Evolutionary conservation across 2,797 vertebrate species (phyloP).

Genomic region (Microcaecilia unicolor): DNA sequence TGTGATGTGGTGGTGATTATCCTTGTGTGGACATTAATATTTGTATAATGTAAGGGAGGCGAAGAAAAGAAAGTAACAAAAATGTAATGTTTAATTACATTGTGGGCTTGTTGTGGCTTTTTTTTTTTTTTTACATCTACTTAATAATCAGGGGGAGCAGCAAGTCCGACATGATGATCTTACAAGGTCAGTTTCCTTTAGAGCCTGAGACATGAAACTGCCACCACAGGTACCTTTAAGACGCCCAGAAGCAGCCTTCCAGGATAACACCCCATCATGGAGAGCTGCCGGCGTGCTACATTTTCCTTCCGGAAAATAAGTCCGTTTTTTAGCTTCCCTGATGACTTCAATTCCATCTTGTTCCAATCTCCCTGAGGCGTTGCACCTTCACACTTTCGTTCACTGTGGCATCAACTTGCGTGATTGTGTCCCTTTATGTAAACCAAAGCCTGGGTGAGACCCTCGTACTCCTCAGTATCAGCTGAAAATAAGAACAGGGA

Average conservation of each 20-base stretch:
- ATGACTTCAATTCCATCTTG: slow-evolving; percentile 79
- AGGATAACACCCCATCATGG: slow-evolving; percentile 74
- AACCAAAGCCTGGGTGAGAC: slow-evolving; percentile 66
- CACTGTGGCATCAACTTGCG: slow-evolving; percentile 74
- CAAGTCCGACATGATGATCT: too few species aligned
- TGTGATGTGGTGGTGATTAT: too few species aligned
- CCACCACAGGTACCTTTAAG: slow-evolving; percentile 91
- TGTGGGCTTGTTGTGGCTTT: too few species aligned
- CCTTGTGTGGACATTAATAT: too few species aligned
- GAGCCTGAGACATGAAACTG: too few species aligned
- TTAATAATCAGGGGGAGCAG: too few species aligned
- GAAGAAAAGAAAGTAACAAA: too few species aligned
- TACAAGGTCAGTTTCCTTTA: too few species aligned
- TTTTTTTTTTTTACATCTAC: too few species aligned
- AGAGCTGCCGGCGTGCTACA: slow-evolving; percentile 61
- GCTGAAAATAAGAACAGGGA: slow-evolving; percentile 39
- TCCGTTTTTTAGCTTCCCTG: slow-evolving; percentile 78
- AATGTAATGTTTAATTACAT: too few species aligned
- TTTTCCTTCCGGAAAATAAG: slow-evolving; percentile 78
- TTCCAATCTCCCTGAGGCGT: slow-evolving; percentile 76
- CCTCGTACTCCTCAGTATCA: slow-evolving; percentile 71
- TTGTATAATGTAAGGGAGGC: too few species aligned
- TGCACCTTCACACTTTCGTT: slow-evolving; percentile 73
- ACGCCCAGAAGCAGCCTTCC: slow-evolving; percentile 84
- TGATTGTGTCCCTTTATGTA: slow-evolving; percentile 79